Percentiles rank a stretch among this genome's conserved stretches.
phyloP scores from a whole-genome alignment of 2,113 vertebrate genomes.

The Chaetodon auriga region DNA sequence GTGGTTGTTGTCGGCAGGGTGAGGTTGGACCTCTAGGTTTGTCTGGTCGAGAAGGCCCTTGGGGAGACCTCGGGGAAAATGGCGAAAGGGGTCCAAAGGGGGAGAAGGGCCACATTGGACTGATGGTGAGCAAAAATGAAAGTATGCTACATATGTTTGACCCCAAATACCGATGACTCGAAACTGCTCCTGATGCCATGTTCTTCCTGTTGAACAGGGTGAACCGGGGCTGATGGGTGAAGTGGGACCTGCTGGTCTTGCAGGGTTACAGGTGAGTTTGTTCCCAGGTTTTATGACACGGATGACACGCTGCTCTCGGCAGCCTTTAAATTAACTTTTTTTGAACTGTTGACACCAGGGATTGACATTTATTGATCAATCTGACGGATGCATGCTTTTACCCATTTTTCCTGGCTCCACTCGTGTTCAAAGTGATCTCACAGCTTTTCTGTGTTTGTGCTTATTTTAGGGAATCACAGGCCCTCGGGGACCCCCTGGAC shows the following conservation, averaged over 20 bases:
- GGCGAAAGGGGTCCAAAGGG: constrained; percentile 86
- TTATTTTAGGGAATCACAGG: constrained; percentile 79
- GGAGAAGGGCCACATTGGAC: constrained; percentile 86
- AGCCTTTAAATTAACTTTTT: constrained; percentile 11
- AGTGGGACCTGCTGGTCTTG: constrained; percentile 81
- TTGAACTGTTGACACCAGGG: not conserved
- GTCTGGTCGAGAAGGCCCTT: constrained; percentile 83
- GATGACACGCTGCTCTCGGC: not conserved
- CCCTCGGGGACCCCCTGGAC: constrained; percentile 79
- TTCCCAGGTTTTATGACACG: not conserved
- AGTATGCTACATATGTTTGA: not conserved
- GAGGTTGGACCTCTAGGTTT: constrained; percentile 81
- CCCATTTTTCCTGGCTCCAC: not conserved
- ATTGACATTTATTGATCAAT: constrained; percentile 9
- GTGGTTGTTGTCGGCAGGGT: constrained; percentile 80
- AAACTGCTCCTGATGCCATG: constrained; percentile 13
- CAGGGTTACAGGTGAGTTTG: constrained; percentile 82
- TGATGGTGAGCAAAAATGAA: constrained; percentile 78
- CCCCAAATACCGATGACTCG: not conserved
- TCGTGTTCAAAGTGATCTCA: not conserved
- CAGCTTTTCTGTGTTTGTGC: constrained; percentile 1
- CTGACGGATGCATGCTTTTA: not conserved
- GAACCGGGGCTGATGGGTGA: constrained; percentile 84
- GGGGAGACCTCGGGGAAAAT: constrained; percentile 80
- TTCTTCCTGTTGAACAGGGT: constrained; percentile 79